Conservation (phyloP, 2,113 vertebrate genomes). For the Arizona elegans region DNA sequence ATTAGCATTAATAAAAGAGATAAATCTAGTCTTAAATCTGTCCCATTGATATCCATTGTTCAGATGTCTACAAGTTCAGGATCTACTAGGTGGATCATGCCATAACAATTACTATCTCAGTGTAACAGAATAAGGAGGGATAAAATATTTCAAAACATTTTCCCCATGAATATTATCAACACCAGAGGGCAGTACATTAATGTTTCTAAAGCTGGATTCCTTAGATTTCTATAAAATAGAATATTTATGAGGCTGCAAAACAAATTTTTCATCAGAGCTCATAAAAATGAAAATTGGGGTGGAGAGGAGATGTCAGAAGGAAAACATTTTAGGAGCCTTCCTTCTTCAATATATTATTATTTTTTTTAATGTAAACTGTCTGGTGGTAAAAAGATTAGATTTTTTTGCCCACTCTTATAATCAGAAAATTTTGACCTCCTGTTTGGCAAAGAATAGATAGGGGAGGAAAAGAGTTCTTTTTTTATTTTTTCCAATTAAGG, state of each 20-base stretch:
- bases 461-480: neutral
- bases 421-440: neutral
- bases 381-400: constrained; percentile 2
- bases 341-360: constrained; percentile 1
- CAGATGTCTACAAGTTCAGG: neutral
- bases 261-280: constrained; percentile 22
- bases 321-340: constrained; percentile 15
- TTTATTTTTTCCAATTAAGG: neutral
- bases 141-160: neutral
- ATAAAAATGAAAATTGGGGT: constrained; percentile 17
- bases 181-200: constrained; percentile 15
- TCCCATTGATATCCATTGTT: neutral
- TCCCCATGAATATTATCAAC: neutral
- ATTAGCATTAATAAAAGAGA: neutral
- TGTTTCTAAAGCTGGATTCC: neutral
- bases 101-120: neutral
- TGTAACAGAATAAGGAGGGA: neutral
- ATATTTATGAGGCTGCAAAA: constrained; percentile 24
- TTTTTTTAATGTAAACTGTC: constrained; percentile 7
- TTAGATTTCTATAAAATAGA: constrained; percentile 2
- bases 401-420: neutral
- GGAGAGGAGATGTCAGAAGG: constrained; percentile 2
- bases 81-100: neutral
- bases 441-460: neutral
- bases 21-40: neutral